These are phyloP conservation scores for Pseudopodoces humilis DNA, from an alignment of 2,113 vertebrate species.

Conservation along the genomic window DNA sequence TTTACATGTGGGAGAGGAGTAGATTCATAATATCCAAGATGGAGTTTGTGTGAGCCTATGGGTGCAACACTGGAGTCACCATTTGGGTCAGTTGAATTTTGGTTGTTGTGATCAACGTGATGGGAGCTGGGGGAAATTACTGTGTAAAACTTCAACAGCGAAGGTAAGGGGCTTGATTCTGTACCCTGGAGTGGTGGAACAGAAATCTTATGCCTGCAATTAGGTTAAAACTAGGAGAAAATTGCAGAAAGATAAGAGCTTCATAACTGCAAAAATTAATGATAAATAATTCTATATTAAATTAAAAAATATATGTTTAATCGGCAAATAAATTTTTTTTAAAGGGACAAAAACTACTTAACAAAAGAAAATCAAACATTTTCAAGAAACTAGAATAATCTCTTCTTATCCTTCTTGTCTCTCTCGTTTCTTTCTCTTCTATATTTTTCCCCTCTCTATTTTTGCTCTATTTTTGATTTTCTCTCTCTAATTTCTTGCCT, in stretches of 20 bases:
- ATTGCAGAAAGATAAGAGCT: not conserved
- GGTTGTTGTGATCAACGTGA: not conserved
- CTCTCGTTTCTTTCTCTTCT: not conserved
- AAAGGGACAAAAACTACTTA: not conserved
- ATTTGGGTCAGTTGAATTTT: not conserved
- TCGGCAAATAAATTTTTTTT: not conserved
- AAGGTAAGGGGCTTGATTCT: not conserved
- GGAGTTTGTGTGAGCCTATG: not conserved
- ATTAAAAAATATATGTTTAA: not conserved
- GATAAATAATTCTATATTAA: not conserved
- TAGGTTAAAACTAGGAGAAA: not conserved
- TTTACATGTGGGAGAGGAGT: not conserved
- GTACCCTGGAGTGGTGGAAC: not conserved
- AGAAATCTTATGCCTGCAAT: not conserved
- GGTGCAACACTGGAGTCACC: rapidly evolving
- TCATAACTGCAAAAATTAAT: not conserved
- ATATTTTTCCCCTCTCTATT: not conserved
- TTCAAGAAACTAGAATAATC: not conserved
- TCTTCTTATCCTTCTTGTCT: not conserved
- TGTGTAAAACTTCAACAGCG: not conserved
- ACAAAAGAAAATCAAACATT: not conserved
- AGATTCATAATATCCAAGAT: not conserved
- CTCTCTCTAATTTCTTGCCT: not conserved
- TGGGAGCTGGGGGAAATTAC: not conserved
- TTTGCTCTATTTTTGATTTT: not conserved